Evolutionary conservation across 2,113 vertebrate genomes (phyloP), one percentile per base, ranked within the genome.

Genomic region (Leuciscus idus): DNA sequence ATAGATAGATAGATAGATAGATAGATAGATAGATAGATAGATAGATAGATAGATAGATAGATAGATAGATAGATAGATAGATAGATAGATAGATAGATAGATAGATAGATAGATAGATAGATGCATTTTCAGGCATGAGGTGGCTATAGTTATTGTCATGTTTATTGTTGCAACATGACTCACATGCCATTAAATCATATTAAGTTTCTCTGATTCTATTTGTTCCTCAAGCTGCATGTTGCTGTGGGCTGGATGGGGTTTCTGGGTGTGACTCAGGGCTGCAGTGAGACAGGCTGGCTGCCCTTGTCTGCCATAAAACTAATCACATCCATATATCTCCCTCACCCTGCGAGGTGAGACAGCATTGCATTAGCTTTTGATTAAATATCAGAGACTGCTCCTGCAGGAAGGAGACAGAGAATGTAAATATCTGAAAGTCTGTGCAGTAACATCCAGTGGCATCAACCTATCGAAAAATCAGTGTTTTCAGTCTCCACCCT

Each of bases 281-380:
- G 73, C 62, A 75, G 57, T 87, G 74, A 80, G 64, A 85, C 73
- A 57, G 76, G 13, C 64, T 73, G 48, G 48, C 66, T 72, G 64
- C 57, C 48, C 55, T 70, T 70, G 19, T 85, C 61, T 83, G 46
- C 68, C 75, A 43, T 75, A 33, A 61, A 81, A 76, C 61, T 52
- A 79, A 85, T 87, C 64, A 79, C 62, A 66, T 50, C 68, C 19
- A 83, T 87, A 78, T 79, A 85, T 80, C 75, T 75, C 57, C 50
- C 30, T 52, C n/a, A 21, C 13, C 43, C 50, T 8, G n/a, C n/a
- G 26, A 12, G 26, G 82, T 74, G 23, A 23, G 59, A 81, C 74
- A 85, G 78, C 81, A 76, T 87, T 88, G 48, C 61, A 76, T 86
- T 84, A 88, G 75, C 81, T 10, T 36, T 72, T 78, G 82, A 88